Evolutionary conservation across 1,140 invertebrate genomes (phyloP), one percentile per base, ranked within the genome.

Genomic region (Drosophila sproati): DNA sequence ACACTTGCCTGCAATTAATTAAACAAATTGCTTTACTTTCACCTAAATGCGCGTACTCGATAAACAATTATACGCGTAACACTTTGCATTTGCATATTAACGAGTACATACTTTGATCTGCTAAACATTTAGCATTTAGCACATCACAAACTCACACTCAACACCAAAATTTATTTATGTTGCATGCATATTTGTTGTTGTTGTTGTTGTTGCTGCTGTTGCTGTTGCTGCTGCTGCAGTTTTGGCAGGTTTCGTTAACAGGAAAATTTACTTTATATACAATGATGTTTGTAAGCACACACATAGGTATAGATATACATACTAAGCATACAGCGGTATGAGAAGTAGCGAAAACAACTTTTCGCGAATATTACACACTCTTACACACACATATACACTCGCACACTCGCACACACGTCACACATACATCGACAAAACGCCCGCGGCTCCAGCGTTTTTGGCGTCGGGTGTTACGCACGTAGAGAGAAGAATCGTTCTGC

Each of bases 201-300:
- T 69, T 77, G 56, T 72, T 48, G 68, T 63, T 78, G 78, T 61
- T 82, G 67, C 59, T 57, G 62, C 51, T 66, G 62, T 68, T 59
- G 43, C 41, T 52, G 59, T 52, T 70, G 75, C 66, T 80, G 75
- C 51, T 52, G 57, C 59, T 50, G 63, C 59, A 64, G 67, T 86
- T 85, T 85, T 80, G 81, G 73, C 81, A 86, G 81, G 81, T 85
- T 85, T 86, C 80, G 77, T 87, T 88, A 88, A 88, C 83, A 87
- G 83, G 83, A 88, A 87, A 87, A 87, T 87, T 82, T 59, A 88
- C 80, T 75, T 71, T 71, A 71, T 70, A 29, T 63, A 59, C 50
- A 54, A 31, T 50, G 34, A 39, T 43, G 31, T 66, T n/a, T 55
- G 45, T 63, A 54, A 41, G 31, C 45, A 55, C 31, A 55, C 39